Evolutionary conservation across 2,113 vertebrate genomes (phyloP).

Genomic region (Alethe castanea): DNA sequence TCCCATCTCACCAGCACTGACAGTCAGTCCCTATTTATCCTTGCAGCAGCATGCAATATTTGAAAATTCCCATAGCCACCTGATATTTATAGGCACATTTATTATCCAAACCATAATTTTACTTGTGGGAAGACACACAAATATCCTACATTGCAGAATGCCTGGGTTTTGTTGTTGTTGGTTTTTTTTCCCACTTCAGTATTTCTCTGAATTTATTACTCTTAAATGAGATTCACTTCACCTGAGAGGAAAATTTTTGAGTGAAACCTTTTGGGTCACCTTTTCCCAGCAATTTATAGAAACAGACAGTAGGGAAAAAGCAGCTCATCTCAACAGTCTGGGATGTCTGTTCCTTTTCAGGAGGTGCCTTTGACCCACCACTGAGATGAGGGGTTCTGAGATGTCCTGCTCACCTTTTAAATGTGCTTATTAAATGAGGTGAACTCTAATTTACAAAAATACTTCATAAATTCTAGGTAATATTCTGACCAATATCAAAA

Average conservation of each 20-base stretch:
- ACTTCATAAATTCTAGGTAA: not conserved
- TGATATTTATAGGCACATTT: conserved; percentile 23
- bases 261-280: not conserved
- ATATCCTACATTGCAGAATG: not conserved
- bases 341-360: not conserved
- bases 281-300: not conserved
- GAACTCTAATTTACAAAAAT: not conserved
- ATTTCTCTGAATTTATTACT: not conserved
- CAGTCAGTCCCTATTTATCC: not conserved
- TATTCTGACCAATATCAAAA: not conserved
- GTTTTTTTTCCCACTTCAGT: accelerated
- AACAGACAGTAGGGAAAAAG: not conserved
- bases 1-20: not conserved
- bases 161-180: not conserved
- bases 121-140: not conserved
- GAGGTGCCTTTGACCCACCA: not conserved
- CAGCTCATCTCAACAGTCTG: not conserved
- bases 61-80: conserved; percentile 2
- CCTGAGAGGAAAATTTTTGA: not conserved
- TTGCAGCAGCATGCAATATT: not conserved
- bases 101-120: not conserved
- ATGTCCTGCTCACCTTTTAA: not conserved
- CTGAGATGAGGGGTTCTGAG: not conserved
- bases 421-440: not conserved
- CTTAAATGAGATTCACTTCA: not conserved